A percentile compares a stretch with the other conserved stretches of the same genome.
Conservation (phyloP, 2,113 vertebrate species). For the Odontophorus gujanensis region DNA sequence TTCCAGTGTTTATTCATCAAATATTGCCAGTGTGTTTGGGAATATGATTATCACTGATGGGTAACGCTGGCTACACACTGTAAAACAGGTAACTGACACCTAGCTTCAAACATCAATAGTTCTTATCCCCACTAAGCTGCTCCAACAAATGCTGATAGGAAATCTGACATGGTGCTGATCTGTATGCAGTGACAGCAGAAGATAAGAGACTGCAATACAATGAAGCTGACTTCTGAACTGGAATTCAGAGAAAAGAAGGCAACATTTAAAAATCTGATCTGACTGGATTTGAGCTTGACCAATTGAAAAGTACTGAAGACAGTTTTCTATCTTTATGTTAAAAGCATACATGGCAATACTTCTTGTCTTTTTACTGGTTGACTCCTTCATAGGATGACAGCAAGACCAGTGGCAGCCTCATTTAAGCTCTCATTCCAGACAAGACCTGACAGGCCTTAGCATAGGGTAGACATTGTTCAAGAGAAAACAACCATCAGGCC, state of each 20-base stretch:
- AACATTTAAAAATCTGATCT: neutral
- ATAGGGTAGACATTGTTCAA: rapidly evolving
- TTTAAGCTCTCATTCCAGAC: neutral
- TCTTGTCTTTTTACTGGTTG: neutral
- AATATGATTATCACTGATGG: constrained; percentile 44
- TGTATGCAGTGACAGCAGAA: neutral
- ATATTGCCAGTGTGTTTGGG: neutral
- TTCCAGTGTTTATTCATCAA: constrained; percentile 22
- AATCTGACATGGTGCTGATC: neutral
- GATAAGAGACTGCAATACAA: neutral
- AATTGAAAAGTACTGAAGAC: neutral
- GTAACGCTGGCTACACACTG: neutral
- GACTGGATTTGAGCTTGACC: neutral
- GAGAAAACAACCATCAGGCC: neutral
- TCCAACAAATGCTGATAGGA: neutral
- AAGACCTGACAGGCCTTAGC: neutral
- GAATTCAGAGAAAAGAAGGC: neutral
- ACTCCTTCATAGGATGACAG: neutral
- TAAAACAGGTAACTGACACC: neutral
- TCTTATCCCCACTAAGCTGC: neutral
- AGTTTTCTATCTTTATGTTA: neutral
- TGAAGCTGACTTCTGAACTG: neutral
- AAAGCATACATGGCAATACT: neutral
- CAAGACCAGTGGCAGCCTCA: rapidly evolving
- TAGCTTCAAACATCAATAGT: neutral